phyloP scores from a whole-genome alignment of 2,797 vertebrate species.

The Intellagama lesueurii region DNA sequence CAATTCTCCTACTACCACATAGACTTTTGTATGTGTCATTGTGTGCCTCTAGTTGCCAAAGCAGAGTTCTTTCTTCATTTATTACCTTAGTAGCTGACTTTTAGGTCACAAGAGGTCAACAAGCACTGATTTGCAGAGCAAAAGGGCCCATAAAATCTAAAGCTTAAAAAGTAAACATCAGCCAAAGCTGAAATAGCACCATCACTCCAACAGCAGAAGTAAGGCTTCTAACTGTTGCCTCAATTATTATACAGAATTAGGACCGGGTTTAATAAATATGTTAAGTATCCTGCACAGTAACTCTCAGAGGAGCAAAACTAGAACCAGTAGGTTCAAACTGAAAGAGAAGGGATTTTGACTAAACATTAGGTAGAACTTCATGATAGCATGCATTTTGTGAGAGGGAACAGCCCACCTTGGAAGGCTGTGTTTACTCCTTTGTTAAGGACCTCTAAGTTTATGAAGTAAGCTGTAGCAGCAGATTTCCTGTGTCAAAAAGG shows the following conservation, averaged over 20 bases:
- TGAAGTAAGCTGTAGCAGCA: background rate
- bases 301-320: background rate
- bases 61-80: constrained; percentile 12
- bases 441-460: background rate
- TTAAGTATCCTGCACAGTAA: background rate
- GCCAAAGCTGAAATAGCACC: background rate
- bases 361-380: background rate
- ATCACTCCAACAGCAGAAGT: background rate
- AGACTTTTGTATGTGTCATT: background rate
- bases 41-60: background rate
- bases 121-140: constrained; percentile 30
- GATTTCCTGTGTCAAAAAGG: background rate
- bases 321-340: background rate
- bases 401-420: background rate
- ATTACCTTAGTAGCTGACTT: constrained; percentile 26
- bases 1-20: background rate
- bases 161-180: background rate
- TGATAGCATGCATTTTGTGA: background rate
- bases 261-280: background rate
- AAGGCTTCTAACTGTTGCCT: background rate
- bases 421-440: background rate
- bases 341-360: background rate
- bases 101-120: constrained; percentile 4
- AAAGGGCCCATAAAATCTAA: background rate
- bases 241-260: background rate